Base-by-base conservation (phyloP, 2,113 vertebrate species). In the Chaetodon auriga region DNA sequence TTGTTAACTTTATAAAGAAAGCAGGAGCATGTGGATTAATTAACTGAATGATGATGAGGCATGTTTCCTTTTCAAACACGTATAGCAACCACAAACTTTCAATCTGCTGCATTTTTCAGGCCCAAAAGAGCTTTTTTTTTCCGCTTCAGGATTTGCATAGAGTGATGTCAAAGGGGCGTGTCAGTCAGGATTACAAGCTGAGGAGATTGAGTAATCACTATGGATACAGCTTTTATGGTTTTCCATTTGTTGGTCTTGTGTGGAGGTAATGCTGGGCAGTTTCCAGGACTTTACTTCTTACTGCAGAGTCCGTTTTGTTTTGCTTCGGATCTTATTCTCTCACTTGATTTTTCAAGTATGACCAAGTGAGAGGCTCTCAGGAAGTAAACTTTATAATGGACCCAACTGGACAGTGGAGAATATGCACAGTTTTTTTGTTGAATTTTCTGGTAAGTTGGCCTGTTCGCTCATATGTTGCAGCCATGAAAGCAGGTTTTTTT, bases 211-310 rank as follows among this genome's bases (percentile, higher is more conserved):
- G 57, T 82, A 61, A 85, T 92, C 81, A 68, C 91, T 80, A 84
- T 87, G 90, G 91, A 87, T 80, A 92, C 86, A 81, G 86, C 82
- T 82, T 89, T 87, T 68, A 82, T 69, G 86, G 76, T 90, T 90
- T 80, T 79, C 30, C 36, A 23, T 75, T 89, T 81, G 80, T 69
- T 78, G 73, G 54, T 19, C 61, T 75, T 51, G 57, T 76, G 21
- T 72, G 76, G 64, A 73, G 41, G 73, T 72, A 35, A 36, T 19
- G 55, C 68, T 55, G 25, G 74, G 70, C 54, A 70, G 57, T 76
- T 80, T 86, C 58, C 54, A 75, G 68, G 51, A 87, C 58, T 55
- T 84, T 41, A 57, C 46, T 81, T 71, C 81, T 72, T 36, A 49
- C 70, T 60, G 19, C 45, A 14, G 13, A 30, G 1, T 64, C 60